A percentile compares a stretch with the other conserved stretches of the same genome.
Evolutionary conservation across 2,888 invertebrate genomes (phyloP).

Genomic region (Blastobasis adustella): DNA sequence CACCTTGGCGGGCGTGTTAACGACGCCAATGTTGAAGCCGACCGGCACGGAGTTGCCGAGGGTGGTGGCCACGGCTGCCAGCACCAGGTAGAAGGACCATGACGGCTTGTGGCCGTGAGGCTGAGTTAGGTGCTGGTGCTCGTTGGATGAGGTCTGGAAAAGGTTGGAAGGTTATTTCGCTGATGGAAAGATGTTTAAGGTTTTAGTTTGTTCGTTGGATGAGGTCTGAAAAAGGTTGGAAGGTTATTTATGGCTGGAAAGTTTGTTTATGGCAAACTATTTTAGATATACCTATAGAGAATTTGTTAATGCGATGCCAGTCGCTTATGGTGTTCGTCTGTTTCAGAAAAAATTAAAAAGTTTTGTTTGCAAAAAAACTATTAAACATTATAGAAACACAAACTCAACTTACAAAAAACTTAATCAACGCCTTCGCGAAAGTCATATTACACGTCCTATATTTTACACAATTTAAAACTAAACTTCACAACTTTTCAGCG

Average conservation of each 20-base stretch:
- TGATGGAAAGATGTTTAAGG: no score
- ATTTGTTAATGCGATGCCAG: no score
- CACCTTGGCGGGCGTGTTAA: conserved; percentile 88
- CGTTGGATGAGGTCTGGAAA: conserved; percentile 52
- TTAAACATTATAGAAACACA: background rate
- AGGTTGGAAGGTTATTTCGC: conserved; percentile 2
- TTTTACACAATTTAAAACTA: no score
- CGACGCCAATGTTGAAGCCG: conserved; percentile 90
- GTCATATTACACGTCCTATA: background rate
- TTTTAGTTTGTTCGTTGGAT: conserved; percentile 39
- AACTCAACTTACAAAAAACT: conserved; percentile 24
- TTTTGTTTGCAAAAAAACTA: background rate
- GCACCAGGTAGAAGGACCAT: conserved; percentile 79
- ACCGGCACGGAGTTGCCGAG: conserved; percentile 87
- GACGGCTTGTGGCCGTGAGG: conserved; percentile 51
- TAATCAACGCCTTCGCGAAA: conserved; percentile 15
- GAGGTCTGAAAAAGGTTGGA: conserved; percentile 38
- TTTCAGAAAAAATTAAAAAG: background rate
- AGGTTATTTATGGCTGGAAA: background rate
- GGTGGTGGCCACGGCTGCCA: conserved; percentile 82
- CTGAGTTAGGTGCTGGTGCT: conserved; percentile 54
- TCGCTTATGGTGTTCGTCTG: no score
- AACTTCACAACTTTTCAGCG: no score
- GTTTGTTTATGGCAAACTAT: no score
- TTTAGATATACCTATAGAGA: no score